Percentiles rank a stretch among this genome's conserved stretches.
These are phyloP conservation scores for Araneus ventricosus DNA, from an alignment of 1,140 invertebrate species.

Conservation along the genomic window DNA sequence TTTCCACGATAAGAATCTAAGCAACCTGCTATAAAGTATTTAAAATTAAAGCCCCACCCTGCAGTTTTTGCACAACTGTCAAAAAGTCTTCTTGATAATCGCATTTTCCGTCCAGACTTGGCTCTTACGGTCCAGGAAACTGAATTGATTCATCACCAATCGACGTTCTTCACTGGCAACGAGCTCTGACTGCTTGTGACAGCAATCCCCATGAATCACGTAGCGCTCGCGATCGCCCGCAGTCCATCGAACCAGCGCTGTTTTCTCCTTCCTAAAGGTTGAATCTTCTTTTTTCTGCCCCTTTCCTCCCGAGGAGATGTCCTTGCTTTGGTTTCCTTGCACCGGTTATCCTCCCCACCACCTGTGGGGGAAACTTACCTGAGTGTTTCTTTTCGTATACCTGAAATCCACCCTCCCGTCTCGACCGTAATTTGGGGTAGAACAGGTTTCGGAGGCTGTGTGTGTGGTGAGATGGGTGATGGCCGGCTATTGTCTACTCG, in stretches of 20 bases:
- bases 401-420: constrained; percentile 19
- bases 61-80: too few species aligned
- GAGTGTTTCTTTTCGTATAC: background rate
- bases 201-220: background rate
- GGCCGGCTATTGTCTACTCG: background rate
- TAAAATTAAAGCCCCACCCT: too few species aligned
- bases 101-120: too few species aligned
- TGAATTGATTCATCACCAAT: background rate
- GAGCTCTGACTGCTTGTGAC: background rate
- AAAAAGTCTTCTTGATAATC: too few species aligned
- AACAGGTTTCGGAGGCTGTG: constrained; percentile 28
- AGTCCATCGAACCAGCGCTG: constrained; percentile 27
- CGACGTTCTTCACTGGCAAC: background rate
- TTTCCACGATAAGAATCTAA: too few species aligned
- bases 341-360: constrained; percentile 7
- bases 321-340: constrained; percentile 46
- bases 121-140: background rate
- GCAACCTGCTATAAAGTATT: too few species aligned
- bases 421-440: background rate
- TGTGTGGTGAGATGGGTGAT: constrained; percentile 10
- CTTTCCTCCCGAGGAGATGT: background rate
- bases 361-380: background rate
- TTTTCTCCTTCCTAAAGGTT: constrained; percentile 1
- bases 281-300: background rate
- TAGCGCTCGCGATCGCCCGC: background rate